Evolutionary conservation across 1,140 invertebrate species (phyloP), one percentile per base, ranked within the genome.

Genomic region (Drosophila hydei): DNA sequence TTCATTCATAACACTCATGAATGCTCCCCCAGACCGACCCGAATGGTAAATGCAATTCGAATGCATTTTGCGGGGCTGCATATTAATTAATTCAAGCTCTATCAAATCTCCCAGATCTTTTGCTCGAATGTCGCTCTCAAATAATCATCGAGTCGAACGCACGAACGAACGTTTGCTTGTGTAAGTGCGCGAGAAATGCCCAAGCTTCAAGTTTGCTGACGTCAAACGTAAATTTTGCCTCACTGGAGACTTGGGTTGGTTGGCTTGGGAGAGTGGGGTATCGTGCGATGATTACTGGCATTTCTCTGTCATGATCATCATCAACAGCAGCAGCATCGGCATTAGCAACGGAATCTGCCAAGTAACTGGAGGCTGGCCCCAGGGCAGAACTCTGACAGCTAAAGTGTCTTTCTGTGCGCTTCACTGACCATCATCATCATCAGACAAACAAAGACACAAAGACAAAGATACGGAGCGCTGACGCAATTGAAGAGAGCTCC

Each of bases 241-340:
- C n/a, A 50, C 9, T 43, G 21, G 27, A 18, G 33, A 12, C 30
- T 33, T 45, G 43, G 14, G 40, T 12, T n/a, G 38, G 38, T 12
- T 27, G 19, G 36, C 27, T 25, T 21, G 30, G 33, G 51, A 36
- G 18, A 33, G 6, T 11, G 25, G 45, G 38, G 23, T 0, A 2
- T 16, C 16, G 16, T 6, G 38, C 9, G 51, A 38, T 36, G 18
- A 70, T 78, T 60, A 76, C 79, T 68, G 71, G 58, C 71, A 79
- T 73, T 79, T 84, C 79, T 85, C 79, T 84, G 80, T 85, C 68
- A 73, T 75, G 68, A 83, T 75, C 54, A 58, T 36, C 48, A 54
- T 30, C 38, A 47, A 27, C 19, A 60, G 47, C 18, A 48, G 38
- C 5, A n/a, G n/a, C 52, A 56, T 33, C 47, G n/a, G n/a, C n/a